phyloP scores from a whole-genome alignment of 2,888 invertebrate species.

The Meteorus colon region DNA sequence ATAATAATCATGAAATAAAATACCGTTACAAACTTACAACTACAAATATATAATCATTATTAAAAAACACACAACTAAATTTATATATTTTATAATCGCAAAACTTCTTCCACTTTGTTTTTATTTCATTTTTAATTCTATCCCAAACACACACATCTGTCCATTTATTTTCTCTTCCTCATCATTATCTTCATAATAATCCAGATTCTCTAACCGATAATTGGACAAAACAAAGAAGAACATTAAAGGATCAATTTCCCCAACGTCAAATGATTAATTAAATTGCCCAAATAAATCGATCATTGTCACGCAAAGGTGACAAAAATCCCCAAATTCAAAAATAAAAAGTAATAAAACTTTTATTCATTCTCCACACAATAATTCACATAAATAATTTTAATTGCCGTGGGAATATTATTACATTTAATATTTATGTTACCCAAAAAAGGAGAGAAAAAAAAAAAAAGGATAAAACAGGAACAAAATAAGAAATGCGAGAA shows the following conservation, averaged over 20 bases:
- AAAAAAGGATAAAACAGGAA: neutral
- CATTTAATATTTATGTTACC: neutral
- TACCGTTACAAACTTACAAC: slow-evolving; percentile 12
- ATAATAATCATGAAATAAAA: slow-evolving; percentile 24
- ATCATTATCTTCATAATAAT: neutral
- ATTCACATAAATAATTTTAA: neutral
- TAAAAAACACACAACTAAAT: neutral
- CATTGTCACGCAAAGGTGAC: slow-evolving; percentile 34
- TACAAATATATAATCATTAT: slow-evolving; percentile 9
- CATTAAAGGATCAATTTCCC: neutral
- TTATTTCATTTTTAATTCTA: neutral
- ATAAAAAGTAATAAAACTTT: slow-evolving; percentile 36
- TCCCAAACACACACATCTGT: neutral
- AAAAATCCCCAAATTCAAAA: slow-evolving; percentile 41
- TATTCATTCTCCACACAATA: neutral
- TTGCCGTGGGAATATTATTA: neutral
- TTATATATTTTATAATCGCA: neutral
- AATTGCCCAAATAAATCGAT: neutral
- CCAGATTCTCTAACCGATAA: neutral
- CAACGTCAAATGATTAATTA: neutral
- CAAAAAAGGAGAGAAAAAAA: neutral
- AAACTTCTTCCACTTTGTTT: neutral
- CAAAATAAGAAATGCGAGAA: neutral
- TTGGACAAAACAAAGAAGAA: neutral
- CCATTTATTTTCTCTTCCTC: neutral